Evolutionary conservation across 2,113 vertebrate genomes (phyloP), one percentile per base, ranked within the genome.

Genomic region (Peromyscus polionotus): DNA sequence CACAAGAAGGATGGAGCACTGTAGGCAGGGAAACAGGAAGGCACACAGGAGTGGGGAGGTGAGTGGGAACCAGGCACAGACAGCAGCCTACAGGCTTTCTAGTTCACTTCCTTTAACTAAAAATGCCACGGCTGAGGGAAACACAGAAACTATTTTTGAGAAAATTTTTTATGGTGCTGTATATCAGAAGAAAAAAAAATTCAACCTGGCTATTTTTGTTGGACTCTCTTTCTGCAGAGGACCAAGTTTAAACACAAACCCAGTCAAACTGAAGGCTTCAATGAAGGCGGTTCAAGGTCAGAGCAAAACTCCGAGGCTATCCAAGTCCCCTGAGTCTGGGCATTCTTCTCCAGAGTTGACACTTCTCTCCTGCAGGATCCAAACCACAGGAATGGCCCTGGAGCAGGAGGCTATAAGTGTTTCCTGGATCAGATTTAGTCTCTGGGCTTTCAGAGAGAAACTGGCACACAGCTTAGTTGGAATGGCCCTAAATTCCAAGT

Each of bases 381-480:
- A 95, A 96, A 93, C 94, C 87, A 39, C 96, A 97, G 93, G 93
- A 96, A 95, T 79, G 88, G 77, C 67, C 95, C 92, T 59, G 81
- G 12, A 85, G 83, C 94, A 83, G 51, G 13, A 92, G n/a, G n/a
- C 20, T 42, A 17, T n/a, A 70, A 90, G 80, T 28, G 51, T 95
- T 93, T 95, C 94, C 85, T 68, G 94, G 87, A 94, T 54, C 65
- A 84, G 92, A 75, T 68, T 93, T 39, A 87, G 33, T 76, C 45
- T 68, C 79, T n/a, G 1, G 61, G 51, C 59, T 57, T 88, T 65
- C 59, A 73, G 51, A 59, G 85, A 45, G 57, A 75, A 39, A 26
- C 84, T 95, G 97, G 95, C 88, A 88, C 5, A 19, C 6, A 45
- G 81, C 45, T 54, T 91, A 19, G 5, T 42, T 86, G 67, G 94